Conservation (phyloP, 2,113 vertebrate genomes). For the Lagopus muta region DNA sequence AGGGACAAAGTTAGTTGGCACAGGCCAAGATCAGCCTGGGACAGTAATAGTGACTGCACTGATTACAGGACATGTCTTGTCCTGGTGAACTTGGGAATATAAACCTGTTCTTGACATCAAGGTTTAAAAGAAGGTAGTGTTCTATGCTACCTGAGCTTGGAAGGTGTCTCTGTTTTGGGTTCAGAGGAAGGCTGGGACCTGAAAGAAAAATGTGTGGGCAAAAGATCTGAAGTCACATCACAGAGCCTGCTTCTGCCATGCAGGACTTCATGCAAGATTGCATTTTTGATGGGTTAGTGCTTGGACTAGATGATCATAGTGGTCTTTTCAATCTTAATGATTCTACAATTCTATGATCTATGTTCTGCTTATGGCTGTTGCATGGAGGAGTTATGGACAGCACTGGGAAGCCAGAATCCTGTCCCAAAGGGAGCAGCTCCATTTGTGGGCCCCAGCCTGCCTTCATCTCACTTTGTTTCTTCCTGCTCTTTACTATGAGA, state of each 20-base stretch:
- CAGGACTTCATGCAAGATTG: neutral
- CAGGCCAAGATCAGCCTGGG: neutral
- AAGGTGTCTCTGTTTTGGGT: neutral
- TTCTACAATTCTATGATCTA: too few relatives aligned
- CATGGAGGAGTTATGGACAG: neutral
- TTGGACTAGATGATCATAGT: too few relatives aligned
- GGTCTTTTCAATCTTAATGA: too few relatives aligned
- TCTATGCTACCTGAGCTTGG: neutral
- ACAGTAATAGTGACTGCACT: neutral
- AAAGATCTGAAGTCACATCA: accelerated
- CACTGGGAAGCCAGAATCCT: neutral
- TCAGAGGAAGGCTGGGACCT: neutral
- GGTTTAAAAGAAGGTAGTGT: neutral
- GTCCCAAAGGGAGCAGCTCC: neutral
- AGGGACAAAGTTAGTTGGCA: neutral
- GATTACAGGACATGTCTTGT: neutral
- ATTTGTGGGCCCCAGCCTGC: neutral
- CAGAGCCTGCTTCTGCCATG: neutral
- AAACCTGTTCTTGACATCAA: neutral
- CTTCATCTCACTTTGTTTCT: neutral
- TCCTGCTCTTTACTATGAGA: too few relatives aligned
- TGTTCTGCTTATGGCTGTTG: neutral
- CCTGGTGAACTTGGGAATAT: neutral
- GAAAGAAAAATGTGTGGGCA: neutral
- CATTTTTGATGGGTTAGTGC: too few relatives aligned